Evolutionary conservation across 2,888 invertebrate genomes (phyloP), one percentile per base, ranked within the genome.

Genomic region (Heliconius cydno): DNA sequence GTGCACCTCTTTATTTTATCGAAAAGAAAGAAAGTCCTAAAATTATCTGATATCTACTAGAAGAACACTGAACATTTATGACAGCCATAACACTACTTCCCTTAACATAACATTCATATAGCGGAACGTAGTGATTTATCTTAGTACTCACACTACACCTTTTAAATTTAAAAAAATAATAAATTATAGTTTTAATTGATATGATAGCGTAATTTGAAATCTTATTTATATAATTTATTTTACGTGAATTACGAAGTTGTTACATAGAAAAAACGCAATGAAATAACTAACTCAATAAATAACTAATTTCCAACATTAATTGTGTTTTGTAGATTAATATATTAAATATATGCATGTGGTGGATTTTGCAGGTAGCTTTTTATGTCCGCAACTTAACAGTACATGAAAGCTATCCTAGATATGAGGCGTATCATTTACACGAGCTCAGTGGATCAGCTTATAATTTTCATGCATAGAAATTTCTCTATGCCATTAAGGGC

Each of bases 401-500:
- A 74, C 34, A 57, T 38, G 74, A 60, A 74, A 63, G 38, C 34
- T 65, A 41, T 38, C 65, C 75, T 22, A 75, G 75, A 63, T 65
- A 75, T 46, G 75, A 63, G 38, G 38, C 6, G 25, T 63, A 65
- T 34, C 63, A 63, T 74, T 74, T 74, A 63, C 74, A 38, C 34
- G 63, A 60, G 38, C 60, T 52, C 57, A 65, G 65, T 28, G 63
- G 15, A 65, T 41, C 74, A 65, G 12, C 41, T 75, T 63, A 28
- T 75, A 46, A 75, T 66, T 65, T 75, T 65, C 65, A 75, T 66
- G 34, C 60, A 41, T 34, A 65, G 63, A 28, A 63, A 75, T 75
- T 65, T 78, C 63, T 72, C 72, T 46, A 66, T 22, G 41, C 79
- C 46, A 73, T 80, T 79, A 79, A 72, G 68, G 75, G 76, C 79